Conservation (phyloP, 1,140 invertebrate genomes). For the Pemphigus obesinymphae region DNA sequence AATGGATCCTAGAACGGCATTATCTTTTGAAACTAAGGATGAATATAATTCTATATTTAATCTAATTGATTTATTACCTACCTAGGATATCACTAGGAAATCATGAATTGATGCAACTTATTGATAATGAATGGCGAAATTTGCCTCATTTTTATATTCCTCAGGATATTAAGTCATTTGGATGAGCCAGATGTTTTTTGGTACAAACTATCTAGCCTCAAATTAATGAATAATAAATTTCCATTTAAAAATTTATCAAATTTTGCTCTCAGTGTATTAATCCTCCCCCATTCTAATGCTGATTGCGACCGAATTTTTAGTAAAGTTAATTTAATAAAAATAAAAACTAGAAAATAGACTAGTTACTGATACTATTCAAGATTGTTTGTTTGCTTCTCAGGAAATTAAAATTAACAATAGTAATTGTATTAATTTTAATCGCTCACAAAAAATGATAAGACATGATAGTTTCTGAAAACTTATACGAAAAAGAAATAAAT, state of each 20-base stretch:
- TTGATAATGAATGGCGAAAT: background rate
- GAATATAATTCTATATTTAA: background rate
- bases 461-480: background rate
- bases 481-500: background rate
- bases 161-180: background rate
- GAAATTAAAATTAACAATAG: background rate
- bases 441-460: background rate
- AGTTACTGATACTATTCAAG: background rate
- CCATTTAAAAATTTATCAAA: background rate
- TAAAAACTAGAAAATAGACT: background rate
- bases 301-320: background rate
- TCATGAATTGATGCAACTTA: background rate
- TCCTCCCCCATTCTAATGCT: background rate
- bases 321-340: background rate
- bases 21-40: background rate
- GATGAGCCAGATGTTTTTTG: background rate
- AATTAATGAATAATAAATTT: background rate
- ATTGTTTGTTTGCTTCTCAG: background rate
- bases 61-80: background rate
- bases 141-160: background rate
- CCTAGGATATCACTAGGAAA: background rate
- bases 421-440: background rate
- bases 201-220: background rate
- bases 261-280: background rate
- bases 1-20: background rate